These are phyloP conservation scores for Nephrotoma appendiculata DNA, from an alignment of 2,888 invertebrate genomes.

Conservation along the genomic window DNA sequence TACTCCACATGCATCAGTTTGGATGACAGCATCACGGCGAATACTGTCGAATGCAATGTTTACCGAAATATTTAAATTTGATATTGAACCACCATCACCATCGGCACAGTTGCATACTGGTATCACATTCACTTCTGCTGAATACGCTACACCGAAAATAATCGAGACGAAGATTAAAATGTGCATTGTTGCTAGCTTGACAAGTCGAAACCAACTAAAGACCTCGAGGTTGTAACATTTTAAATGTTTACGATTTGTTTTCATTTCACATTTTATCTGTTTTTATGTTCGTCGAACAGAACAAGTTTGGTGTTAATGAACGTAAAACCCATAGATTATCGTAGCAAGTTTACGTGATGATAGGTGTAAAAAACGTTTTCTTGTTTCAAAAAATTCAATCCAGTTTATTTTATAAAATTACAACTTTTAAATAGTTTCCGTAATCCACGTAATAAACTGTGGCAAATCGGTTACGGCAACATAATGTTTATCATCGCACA, in stretches of 20 bases:
- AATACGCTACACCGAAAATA: neutral
- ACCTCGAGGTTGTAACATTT: too few species aligned
- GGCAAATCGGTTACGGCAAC: constrained; percentile 37
- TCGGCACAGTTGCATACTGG: neutral
- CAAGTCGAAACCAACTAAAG: neutral
- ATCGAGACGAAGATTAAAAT: neutral
- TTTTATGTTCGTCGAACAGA: too few species aligned
- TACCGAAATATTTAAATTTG: neutral
- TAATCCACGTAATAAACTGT: too few species aligned
- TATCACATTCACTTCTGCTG: neutral
- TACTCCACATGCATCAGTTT: neutral
- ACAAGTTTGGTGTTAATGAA: too few species aligned
- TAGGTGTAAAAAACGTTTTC: too few species aligned
- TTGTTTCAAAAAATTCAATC: too few species aligned
- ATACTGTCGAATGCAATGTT: neutral
- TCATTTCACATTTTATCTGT: too few species aligned
- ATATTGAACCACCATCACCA: neutral
- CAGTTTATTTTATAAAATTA: too few species aligned
- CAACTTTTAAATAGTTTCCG: too few species aligned
- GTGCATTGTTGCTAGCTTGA: neutral
- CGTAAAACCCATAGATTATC: too few species aligned
- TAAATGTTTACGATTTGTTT: too few species aligned
- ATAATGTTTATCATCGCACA: constrained; percentile 44
- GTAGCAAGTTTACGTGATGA: too few species aligned
- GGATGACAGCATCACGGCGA: neutral